Base-by-base conservation (phyloP, 1,140 invertebrate species). In the Sipha flava region DNA sequence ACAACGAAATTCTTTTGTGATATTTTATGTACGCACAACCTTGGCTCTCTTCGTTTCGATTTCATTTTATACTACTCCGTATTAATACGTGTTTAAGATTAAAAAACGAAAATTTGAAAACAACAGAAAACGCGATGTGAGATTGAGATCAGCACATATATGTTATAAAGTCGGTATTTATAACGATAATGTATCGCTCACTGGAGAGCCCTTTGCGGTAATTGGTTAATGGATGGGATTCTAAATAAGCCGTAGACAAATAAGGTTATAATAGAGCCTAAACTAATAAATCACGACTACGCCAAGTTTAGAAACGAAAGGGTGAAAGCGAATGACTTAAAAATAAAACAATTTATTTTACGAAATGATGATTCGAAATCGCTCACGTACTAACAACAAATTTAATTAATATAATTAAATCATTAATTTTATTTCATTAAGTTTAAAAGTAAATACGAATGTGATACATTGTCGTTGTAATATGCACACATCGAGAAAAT, bases 221-320 rank as follows among this genome's bases (percentile, higher is more conserved):
- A 77, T 77, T 77, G 52, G 73, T 29, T 77, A 77, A 77, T 77
- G 73, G 73, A 77, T 77, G 52, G 18, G 21, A 43, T 77, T 37
- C 52, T 57, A 77, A 77, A 77, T 34, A 77, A 77, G 3, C 49
- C 21, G 70, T 54, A 77, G 43, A 47, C 73, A 59, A 54, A 59
- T 23, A 23, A 77, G 21, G 47, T 73, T 73, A 52, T 47, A 73
- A 70, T 47, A 70, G 40, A 9, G 23, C 66, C 18, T 9, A 9
- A 16, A 23, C 23, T 47, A 70, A 70, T 70, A 70, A 70, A 70
- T 70, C 66, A 70, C 66, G 3, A 1, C 16, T 9, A 9, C 0
- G 14, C 9, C 40, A 26, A 66, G 37, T 40, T 64, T 31, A 62
- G 12, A 21, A 64, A 64, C 9, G 18, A 62, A n/a, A 1, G 9